Percentiles rank a stretch among this genome's conserved stretches.
These are phyloP conservation scores for Mirza zaza DNA, from an alignment of 2,113 vertebrate genomes.

Conservation along the genomic window DNA sequence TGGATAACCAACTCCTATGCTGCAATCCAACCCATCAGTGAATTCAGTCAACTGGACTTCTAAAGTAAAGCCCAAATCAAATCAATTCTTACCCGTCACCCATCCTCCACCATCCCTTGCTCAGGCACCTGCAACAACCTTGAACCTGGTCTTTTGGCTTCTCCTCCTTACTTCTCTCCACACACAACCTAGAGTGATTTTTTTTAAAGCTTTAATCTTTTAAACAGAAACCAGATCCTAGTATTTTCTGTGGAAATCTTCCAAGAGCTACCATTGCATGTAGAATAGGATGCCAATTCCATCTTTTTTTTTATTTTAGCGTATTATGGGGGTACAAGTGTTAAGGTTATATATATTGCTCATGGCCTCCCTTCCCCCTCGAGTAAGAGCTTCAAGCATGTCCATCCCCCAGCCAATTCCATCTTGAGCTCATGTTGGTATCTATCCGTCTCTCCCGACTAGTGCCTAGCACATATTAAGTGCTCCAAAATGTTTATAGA, in stretches of 20 bases:
- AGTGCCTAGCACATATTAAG: neutral
- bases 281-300: neutral
- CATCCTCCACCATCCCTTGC: neutral
- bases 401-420: neutral
- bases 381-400: too few relatives aligned
- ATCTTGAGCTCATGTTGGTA: neutral
- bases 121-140: neutral
- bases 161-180: neutral
- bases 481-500: neutral
- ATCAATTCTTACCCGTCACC: neutral
- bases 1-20: neutral
- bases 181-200: neutral
- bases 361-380: too few relatives aligned
- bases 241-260: neutral
- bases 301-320: neutral
- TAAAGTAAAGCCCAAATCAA: neutral
- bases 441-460: neutral
- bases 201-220: neutral
- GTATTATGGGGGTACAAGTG: too few relatives aligned
- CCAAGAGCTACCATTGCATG: neutral
- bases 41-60: neutral
- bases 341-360: too few relatives aligned
- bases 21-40: neutral
- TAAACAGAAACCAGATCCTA: constrained; percentile 11
- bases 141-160: neutral